A percentile compares a stretch with the other conserved stretches of the same genome.
Evolutionary conservation across 2,888 invertebrate species (phyloP).

Genomic region (Lapara coniferarum): DNA sequence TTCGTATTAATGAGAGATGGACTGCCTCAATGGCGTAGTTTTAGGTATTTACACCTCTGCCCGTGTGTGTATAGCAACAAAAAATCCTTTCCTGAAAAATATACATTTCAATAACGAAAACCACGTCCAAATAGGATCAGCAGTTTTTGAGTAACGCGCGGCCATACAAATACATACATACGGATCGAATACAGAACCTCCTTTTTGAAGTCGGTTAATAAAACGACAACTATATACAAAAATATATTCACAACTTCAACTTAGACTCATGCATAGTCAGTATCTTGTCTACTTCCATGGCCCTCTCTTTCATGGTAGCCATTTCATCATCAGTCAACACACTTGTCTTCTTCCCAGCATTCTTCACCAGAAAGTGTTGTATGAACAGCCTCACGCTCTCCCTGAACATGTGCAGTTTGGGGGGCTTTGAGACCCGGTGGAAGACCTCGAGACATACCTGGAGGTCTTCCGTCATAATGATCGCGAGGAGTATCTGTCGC

Average conservation of each 20-base stretch:
- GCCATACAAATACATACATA: too few relatives aligned
- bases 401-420: slow-evolving; percentile 90
- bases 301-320: slow-evolving; percentile 76
- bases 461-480: slow-evolving; percentile 87
- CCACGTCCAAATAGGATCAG: too few relatives aligned
- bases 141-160: too few relatives aligned
- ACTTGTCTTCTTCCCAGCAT: slow-evolving; percentile 76
- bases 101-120: slow-evolving; percentile 25
- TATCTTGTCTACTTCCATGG: slow-evolving; percentile 86
- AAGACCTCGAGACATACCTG: slow-evolving; percentile 86
- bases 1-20: too few relatives aligned
- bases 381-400: slow-evolving; percentile 94
- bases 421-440: slow-evolving; percentile 87
- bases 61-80: background rate
- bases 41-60: too few relatives aligned
- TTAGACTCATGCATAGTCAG: slow-evolving; percentile 81
- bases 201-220: too few relatives aligned
- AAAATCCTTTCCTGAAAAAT: too few relatives aligned
- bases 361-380: slow-evolving; percentile 91
- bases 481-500: slow-evolving; percentile 88
- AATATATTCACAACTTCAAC: slow-evolving; percentile 59
- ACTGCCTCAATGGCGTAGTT: too few relatives aligned
- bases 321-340: slow-evolving; percentile 63
- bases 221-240: slow-evolving; percentile 2
- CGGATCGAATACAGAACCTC: too few relatives aligned